Evolutionary conservation across 2,797 vertebrate genomes (phyloP), one percentile per base, ranked within the genome.

Genomic region (Eutrigla gurnardus): DNA sequence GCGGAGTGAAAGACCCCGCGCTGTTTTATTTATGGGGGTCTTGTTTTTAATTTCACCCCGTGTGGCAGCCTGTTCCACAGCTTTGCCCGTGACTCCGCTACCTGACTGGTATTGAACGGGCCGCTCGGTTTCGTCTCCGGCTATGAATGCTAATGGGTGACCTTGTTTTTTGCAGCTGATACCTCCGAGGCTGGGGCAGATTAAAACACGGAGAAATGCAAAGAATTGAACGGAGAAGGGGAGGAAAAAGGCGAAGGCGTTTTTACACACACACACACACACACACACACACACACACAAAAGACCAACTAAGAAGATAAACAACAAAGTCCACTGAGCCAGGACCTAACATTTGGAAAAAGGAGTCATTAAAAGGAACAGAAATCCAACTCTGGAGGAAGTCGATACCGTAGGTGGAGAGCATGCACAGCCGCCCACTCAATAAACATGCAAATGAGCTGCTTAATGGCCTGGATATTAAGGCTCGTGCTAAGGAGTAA

Each of bases 81-180:
- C 82, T 45, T 76, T 60, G 81, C 77, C 70, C 14, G 81, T 5
- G 77, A 65, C 84, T 75, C 84, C 70, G 82, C 59, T 83, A 91
- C 86, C 88, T 84, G 86, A 77, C 86, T 81, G 74, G 75, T 89
- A 89, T 89, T 15, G 92, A 92, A 69, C 81, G 39, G 45, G 45
- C 65, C 1, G 70, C 83, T 82, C 45, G 3, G 52, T 79, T 79
- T 86, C 80, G 86, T 90, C 88, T 80, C 83, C 17, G 77, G 70
- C 93, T 87, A 85, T 89, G 89, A 91, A 94, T 94, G 92, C 91
- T 93, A 93, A 94, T 92, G 57, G 79, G 71, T 86, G 91, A 93
- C 93, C 93, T 94, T 94, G 91, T 92, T 93, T 25, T 90, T 86
- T 53, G 1, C 84, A 69, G 85, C 86, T 74, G 85, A 89, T 89